Conservation (phyloP, 1,140 invertebrate genomes). For the Ceratosolen solmsi region DNA sequence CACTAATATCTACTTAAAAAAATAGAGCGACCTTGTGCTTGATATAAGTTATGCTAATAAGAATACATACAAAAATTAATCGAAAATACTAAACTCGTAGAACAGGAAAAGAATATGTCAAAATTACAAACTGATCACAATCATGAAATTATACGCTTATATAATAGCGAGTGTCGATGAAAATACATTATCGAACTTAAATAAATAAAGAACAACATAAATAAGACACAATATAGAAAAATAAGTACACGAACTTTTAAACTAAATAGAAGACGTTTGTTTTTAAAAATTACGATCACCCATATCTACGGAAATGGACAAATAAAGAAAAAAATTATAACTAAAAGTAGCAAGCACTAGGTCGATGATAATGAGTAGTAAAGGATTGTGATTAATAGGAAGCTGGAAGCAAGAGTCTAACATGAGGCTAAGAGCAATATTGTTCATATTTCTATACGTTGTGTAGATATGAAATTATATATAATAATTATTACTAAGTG, state of each 20-base stretch:
- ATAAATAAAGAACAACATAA: not conserved
- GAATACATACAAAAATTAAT: conserved; percentile 5
- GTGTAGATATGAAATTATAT: conserved; percentile 46
- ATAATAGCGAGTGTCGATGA: conserved; percentile 12
- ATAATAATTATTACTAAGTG: conserved; percentile 51
- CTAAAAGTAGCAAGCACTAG: conserved; percentile 50
- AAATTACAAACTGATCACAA: conserved; percentile 45
- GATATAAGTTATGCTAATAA: conserved; percentile 26
- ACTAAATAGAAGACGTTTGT: not conserved
- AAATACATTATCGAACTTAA: conserved; percentile 15
- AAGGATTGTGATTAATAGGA: conserved; percentile 41
- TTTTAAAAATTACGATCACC: conserved; percentile 19
- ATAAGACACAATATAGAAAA: not conserved
- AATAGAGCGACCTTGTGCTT: conserved; percentile 53
- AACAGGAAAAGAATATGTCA: conserved; percentile 50
- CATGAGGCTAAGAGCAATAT: conserved; percentile 54
- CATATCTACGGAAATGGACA: conserved; percentile 16
- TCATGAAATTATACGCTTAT: conserved; percentile 18
- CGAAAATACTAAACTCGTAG: conserved; percentile 48
- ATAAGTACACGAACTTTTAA: conserved; percentile 1
- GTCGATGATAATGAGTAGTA: conserved; percentile 44
- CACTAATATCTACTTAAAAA: conserved; percentile 64
- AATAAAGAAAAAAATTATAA: conserved; percentile 16
- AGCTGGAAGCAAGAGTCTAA: conserved; percentile 54
- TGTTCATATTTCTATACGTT: conserved; percentile 40